Conservation (phyloP, 2,888 invertebrate genomes). For the Scaptodrosophila latifasciaeformis region DNA sequence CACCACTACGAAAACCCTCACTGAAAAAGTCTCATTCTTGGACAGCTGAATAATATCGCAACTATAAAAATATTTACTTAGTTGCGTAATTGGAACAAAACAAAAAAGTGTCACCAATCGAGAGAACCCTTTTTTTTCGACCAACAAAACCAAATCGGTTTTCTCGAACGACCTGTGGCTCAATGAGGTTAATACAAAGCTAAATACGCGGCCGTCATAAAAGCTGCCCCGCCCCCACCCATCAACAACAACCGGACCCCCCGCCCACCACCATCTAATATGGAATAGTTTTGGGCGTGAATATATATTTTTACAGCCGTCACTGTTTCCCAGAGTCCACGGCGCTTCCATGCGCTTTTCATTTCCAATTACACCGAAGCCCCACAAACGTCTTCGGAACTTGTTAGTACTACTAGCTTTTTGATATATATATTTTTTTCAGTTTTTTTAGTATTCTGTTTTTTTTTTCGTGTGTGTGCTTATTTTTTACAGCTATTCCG, state of each 20-base stretch:
- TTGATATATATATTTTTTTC: too few species aligned
- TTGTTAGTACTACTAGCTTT: not conserved
- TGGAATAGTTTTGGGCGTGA: too few species aligned
- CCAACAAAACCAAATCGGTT: not conserved
- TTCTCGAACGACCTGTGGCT: conserved; percentile 42
- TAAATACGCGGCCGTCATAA: conserved; percentile 9
- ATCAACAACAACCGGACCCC: not conserved
- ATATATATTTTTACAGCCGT: conserved; percentile 57
- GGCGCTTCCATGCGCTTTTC: conserved; percentile 33
- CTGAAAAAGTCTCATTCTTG: too few species aligned
- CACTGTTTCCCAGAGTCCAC: conserved; percentile 33
- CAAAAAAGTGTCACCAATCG: not conserved
- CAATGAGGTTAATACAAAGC: conserved; percentile 28
- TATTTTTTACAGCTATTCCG: conserved; percentile 39
- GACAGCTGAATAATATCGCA: too few species aligned
- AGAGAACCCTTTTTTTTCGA: conserved; percentile 17
- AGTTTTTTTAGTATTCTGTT: too few species aligned
- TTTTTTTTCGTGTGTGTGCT: too few species aligned
- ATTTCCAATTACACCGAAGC: conserved; percentile 56
- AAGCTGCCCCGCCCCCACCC: conserved; percentile 1
- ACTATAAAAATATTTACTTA: conserved; percentile 36
- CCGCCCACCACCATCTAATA: conserved; percentile 8
- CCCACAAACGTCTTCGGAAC: conserved; percentile 48
- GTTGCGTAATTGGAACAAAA: conserved; percentile 27
- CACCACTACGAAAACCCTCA: too few species aligned